Conservation (phyloP, 2,113 vertebrate genomes). For the Dascyllus trimaculatus region DNA sequence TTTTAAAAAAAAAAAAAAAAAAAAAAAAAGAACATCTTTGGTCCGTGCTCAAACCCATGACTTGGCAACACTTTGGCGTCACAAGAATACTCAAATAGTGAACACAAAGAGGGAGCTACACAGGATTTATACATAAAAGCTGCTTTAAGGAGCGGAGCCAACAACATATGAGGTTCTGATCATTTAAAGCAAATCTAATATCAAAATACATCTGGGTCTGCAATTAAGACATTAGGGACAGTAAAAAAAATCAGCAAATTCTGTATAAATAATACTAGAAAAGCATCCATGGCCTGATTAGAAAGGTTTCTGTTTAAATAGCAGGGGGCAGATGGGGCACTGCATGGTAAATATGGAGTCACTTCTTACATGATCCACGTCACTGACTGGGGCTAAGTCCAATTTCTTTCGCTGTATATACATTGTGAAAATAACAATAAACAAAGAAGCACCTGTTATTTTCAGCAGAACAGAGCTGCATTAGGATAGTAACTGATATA, state of each 20-base stretch:
- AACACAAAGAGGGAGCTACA: slow-evolving; percentile 63
- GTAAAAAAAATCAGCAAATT: slow-evolving; percentile 16
- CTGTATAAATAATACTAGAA: slow-evolving; percentile 69
- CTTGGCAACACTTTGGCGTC: slow-evolving; percentile 70
- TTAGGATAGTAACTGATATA: slow-evolving; percentile 49
- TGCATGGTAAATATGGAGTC: slow-evolving; percentile 15
- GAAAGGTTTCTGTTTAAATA: slow-evolving; percentile 47
- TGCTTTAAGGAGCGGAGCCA: slow-evolving; percentile 50
- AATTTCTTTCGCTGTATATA: slow-evolving; percentile 35
- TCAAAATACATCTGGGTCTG: slow-evolving; percentile 54
- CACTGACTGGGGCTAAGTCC: neutral
- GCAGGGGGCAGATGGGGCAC: slow-evolving; percentile 6
- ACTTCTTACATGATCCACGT: slow-evolving; percentile 35
- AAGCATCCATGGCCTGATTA: slow-evolving; percentile 55
- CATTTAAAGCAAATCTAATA: slow-evolving; percentile 41
- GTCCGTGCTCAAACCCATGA: slow-evolving; percentile 74
- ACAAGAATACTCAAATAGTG: slow-evolving; percentile 46
- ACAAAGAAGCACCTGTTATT: slow-evolving; percentile 68
- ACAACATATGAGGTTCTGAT: slow-evolving; percentile 38
- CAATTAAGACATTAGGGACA: slow-evolving; percentile 67
- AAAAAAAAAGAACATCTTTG: slow-evolving; percentile 73
- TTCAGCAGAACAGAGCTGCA: slow-evolving; percentile 56
- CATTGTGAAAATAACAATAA: slow-evolving; percentile 49
- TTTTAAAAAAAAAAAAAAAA: slow-evolving; percentile 8
- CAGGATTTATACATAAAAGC: slow-evolving; percentile 59